phyloP scores from a whole-genome alignment of 2,113 vertebrate genomes.

The Sprattus sprattus region DNA sequence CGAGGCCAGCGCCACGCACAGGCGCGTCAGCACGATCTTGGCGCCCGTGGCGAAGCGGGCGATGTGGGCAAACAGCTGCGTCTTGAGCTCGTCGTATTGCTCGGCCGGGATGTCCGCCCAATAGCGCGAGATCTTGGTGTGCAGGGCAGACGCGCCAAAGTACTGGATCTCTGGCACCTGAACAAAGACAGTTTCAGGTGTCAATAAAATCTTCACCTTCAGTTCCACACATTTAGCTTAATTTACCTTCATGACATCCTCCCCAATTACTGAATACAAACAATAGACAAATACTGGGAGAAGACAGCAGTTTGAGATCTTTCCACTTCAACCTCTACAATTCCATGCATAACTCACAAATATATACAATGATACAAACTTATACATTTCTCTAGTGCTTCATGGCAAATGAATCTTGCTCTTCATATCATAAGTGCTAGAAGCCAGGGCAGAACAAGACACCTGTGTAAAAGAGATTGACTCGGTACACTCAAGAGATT shows the following conservation, averaged over 20 bases:
- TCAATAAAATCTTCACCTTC: neutral
- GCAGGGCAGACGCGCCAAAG: conserved; percentile 95
- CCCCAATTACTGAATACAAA: neutral
- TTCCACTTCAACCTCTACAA: neutral
- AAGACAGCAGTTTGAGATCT: neutral
- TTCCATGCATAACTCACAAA: neutral
- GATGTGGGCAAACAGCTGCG: conserved; percentile 95
- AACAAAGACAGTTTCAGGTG: neutral
- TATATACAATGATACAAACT: neutral
- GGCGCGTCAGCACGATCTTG: conserved; percentile 96
- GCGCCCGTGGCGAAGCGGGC: conserved; percentile 91
- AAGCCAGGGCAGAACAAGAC: neutral
- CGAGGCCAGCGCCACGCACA: conserved; percentile 94
- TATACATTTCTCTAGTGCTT: neutral
- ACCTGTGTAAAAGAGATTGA: neutral
- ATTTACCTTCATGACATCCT: neutral
- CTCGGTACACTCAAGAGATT: neutral
- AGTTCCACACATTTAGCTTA: neutral
- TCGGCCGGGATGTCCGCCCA: conserved; percentile 96
- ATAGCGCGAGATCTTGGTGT: conserved; percentile 98
- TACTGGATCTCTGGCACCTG: conserved; percentile 98
- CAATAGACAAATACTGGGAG: neutral
- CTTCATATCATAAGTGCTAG: neutral
- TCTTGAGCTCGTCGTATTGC: conserved; percentile 95
- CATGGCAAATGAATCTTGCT: neutral